Percentiles rank a stretch among this genome's conserved stretches.
phyloP scores from a whole-genome alignment of 2,888 invertebrate genomes.

The Agonum fuliginosum region DNA sequence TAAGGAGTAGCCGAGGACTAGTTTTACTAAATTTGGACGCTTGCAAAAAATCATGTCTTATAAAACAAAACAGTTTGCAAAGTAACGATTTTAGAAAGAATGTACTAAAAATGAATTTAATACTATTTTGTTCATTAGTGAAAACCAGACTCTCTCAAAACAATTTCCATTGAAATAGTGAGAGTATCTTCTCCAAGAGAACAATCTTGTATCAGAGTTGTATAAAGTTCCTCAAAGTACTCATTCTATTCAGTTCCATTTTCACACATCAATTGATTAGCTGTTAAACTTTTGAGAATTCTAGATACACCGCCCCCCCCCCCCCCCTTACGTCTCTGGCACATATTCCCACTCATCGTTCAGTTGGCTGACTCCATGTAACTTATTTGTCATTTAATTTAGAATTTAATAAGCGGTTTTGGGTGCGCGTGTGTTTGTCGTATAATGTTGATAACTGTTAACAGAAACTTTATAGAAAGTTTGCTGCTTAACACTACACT shows the following conservation, averaged over 20 bases:
- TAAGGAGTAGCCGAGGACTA: too few relatives aligned
- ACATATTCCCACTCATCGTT: neutral
- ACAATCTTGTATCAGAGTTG: slow-evolving; percentile 14
- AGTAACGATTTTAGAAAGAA: too few relatives aligned
- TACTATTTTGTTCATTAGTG: too few relatives aligned
- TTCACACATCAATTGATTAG: slow-evolving; percentile 31
- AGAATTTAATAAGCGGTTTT: slow-evolving; percentile 57
- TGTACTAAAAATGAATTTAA: too few relatives aligned
- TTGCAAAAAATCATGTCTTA: too few relatives aligned
- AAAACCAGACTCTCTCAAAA: too few relatives aligned
- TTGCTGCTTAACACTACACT: slow-evolving; percentile 36
- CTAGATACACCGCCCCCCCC: too few relatives aligned
- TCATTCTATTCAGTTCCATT: neutral
- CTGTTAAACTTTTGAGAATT: slow-evolving; percentile 9
- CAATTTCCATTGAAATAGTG: too few relatives aligned
- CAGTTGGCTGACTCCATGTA: slow-evolving; percentile 35
- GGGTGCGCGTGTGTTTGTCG: slow-evolving; percentile 50
- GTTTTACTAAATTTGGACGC: too few relatives aligned
- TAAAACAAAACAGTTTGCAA: too few relatives aligned
- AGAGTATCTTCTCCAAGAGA: too few relatives aligned
- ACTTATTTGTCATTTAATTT: slow-evolving; percentile 58
- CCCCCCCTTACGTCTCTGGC: neutral
- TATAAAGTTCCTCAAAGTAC: slow-evolving; percentile 6
- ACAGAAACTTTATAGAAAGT: slow-evolving; percentile 53
- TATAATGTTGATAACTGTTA: slow-evolving; percentile 53